Conservation (phyloP, 2,797 vertebrate genomes). For the Mallotus villosus region DNA sequence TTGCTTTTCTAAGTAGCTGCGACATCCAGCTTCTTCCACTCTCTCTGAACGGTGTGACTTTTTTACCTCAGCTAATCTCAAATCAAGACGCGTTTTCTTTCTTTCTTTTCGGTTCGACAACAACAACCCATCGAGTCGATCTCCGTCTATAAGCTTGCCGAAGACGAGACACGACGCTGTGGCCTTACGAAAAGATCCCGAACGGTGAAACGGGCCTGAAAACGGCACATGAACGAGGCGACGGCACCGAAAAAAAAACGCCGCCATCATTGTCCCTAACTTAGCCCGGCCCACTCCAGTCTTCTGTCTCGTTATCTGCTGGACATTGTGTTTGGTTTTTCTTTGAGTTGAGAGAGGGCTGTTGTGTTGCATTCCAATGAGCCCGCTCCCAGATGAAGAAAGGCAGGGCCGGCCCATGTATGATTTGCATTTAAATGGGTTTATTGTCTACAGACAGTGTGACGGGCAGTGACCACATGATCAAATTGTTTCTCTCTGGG, state of each 20-base stretch:
- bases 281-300: conserved; percentile 1
- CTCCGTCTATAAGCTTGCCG: not conserved
- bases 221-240: too few species aligned
- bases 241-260: too few species aligned
- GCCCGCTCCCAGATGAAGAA: conserved; percentile 33
- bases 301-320: not conserved
- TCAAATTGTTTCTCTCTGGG: conserved; percentile 45
- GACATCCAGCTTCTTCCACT: conserved; percentile 15
- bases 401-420: conserved; percentile 49
- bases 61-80: not conserved
- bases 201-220: not conserved
- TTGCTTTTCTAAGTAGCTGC: conserved; percentile 21
- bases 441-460: conserved; percentile 58
- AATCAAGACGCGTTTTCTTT: not conserved
- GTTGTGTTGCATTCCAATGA: conserved; percentile 51
- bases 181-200: not conserved
- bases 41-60: not conserved
- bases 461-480: conserved; percentile 55
- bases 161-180: not conserved
- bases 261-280: not conserved
- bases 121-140: not conserved
- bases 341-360: not conserved
- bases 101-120: not conserved
- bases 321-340: not conserved
- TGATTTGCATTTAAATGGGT: conserved; percentile 75